A percentile compares a stretch with the other conserved stretches of the same genome.
phyloP scores from a whole-genome alignment of 2,888 invertebrate genomes.

The Eupeodes luniger region DNA sequence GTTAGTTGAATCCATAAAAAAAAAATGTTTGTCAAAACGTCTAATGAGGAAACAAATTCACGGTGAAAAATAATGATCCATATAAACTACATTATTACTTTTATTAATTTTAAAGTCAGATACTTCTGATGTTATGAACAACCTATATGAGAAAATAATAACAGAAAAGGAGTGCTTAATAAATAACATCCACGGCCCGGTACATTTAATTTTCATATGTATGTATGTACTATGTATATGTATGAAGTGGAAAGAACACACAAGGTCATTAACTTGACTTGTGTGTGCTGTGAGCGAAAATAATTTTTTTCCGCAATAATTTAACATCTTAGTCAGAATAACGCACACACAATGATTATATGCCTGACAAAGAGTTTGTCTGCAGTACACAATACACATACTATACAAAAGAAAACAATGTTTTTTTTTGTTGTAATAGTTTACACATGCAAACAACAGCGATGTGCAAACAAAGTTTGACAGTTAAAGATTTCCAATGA shows the following conservation, averaged over 20 bases:
- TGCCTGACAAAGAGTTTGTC: constrained; percentile 10
- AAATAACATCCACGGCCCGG: constrained; percentile 3
- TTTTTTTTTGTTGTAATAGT: background rate
- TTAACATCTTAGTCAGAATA: constrained; percentile 21
- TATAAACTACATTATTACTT: constrained; percentile 10
- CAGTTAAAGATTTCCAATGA: no score
- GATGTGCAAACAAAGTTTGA: constrained; percentile 5
- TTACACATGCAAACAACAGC: background rate
- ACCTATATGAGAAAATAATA: background rate
- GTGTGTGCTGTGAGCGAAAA: constrained; percentile 1
- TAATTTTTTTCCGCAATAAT: constrained; percentile 16
- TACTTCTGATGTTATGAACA: background rate
- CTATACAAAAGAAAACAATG: background rate
- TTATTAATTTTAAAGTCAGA: background rate
- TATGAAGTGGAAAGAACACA: constrained; percentile 14
- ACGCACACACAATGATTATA: background rate
- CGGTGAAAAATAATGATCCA: background rate
- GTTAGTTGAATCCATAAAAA: background rate
- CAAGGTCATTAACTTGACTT: constrained; percentile 28
- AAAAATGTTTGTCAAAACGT: constrained; percentile 1
- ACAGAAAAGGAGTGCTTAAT: constrained; percentile 21
- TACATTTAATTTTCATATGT: background rate
- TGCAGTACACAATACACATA: background rate
- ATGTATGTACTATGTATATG: no score
- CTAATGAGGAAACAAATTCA: constrained; percentile 14